These are phyloP conservation scores for Mareca strepera DNA, from an alignment of 2,797 vertebrate genomes.

Conservation along the genomic window DNA sequence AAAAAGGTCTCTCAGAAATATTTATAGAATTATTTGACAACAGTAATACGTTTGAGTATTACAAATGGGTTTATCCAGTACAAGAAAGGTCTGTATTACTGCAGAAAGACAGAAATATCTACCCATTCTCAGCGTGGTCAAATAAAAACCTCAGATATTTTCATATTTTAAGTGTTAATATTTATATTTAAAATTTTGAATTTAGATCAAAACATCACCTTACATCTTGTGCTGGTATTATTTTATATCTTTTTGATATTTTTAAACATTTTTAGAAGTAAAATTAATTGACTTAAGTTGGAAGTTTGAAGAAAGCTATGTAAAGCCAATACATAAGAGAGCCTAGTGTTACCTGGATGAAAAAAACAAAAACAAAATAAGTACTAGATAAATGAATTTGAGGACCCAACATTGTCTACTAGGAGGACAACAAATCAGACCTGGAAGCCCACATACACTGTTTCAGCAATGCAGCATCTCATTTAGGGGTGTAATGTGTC, in stretches of 20 bases:
- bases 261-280: too few relatives aligned
- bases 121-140: background rate
- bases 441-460: background rate
- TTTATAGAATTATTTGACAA: background rate
- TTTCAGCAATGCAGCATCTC: background rate
- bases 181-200: background rate
- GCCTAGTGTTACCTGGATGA: background rate
- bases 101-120: background rate
- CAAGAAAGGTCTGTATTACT: background rate
- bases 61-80: background rate
- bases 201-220: background rate
- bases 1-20: background rate
- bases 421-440: background rate
- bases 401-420: background rate
- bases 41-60: background rate
- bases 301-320: too few relatives aligned
- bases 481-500: background rate
- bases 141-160: background rate
- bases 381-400: background rate
- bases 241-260: background rate
- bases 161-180: background rate
- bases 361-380: background rate
- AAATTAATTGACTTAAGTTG: background rate
- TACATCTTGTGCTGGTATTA: background rate
- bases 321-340: background rate